Evolutionary conservation across 2,888 invertebrate genomes (phyloP).

Genomic region (Xiphydria camelus): DNA sequence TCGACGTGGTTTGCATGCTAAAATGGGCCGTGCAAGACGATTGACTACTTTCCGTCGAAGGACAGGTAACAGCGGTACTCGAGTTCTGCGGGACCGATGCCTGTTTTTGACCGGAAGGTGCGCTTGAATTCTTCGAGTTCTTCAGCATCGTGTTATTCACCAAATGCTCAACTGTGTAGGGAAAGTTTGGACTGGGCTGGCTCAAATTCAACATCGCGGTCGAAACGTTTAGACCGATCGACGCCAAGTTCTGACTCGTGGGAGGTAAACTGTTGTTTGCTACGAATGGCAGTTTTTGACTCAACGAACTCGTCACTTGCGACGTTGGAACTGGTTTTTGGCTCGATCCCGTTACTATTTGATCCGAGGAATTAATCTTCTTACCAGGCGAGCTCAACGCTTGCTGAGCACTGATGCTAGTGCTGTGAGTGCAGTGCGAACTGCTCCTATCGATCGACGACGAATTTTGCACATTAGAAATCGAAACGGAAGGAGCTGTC

Average conservation of each 20-base stretch:
- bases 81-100: conserved; percentile 21
- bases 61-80: conserved; percentile 10
- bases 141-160: conserved; percentile 33
- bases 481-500: background rate
- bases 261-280: conserved; percentile 6
- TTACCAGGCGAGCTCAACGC: conserved; percentile 16
- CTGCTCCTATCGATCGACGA: background rate
- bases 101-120: conserved; percentile 21
- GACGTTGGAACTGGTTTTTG: background rate
- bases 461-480: background rate
- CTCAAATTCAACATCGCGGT: conserved; percentile 28
- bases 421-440: conserved; percentile 3
- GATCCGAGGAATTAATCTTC: conserved; percentile 8
- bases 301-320: background rate
- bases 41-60: conserved; percentile 7
- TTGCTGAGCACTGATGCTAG: conserved; percentile 12
- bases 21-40: conserved; percentile 28
- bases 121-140: conserved; percentile 10
- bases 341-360: background rate
- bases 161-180: conserved; percentile 40
- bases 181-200: conserved; percentile 25
- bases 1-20: conserved; percentile 39
- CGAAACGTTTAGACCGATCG: conserved; percentile 38
- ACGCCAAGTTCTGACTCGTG: conserved; percentile 31
- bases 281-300: background rate